phyloP scores from a whole-genome alignment of 30 jellyfish, hydroid and myxozoan species.

The Aurelia sp. region DNA sequence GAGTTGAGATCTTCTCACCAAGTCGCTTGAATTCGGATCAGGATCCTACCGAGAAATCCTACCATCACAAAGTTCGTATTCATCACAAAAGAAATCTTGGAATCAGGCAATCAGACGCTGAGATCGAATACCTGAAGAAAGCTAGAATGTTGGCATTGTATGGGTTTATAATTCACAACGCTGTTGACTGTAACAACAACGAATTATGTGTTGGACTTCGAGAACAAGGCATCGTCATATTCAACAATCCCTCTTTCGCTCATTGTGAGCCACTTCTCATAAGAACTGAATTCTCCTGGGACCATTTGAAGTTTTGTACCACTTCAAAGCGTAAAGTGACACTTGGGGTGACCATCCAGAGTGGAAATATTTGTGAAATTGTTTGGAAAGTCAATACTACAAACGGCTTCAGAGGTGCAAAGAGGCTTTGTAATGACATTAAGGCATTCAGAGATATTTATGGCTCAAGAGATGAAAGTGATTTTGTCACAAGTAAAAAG shows the following conservation, averaged over 20 bases:
- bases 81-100: conserved; percentile 54
- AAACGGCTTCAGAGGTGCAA: conserved; percentile 62
- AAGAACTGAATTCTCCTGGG: conserved; percentile 57
- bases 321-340: conserved; percentile 43
- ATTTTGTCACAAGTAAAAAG: conserved; percentile 46
- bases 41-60: conserved; percentile 33
- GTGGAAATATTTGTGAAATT: conserved; percentile 33
- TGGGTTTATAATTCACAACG: conserved; percentile 57
- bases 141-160: conserved; percentile 49
- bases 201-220: conserved; percentile 55
- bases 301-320: conserved; percentile 46
- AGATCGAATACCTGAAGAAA: conserved; percentile 24
- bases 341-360: conserved; percentile 54
- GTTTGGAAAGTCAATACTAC: conserved; percentile 54
- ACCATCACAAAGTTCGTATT: conserved; percentile 40
- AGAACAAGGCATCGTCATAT: conserved; percentile 56
- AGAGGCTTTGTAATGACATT: conserved; percentile 53
- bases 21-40: conserved; percentile 58
- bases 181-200: conserved; percentile 23
- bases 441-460: conserved; percentile 60
- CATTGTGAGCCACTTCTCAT: conserved; percentile 29
- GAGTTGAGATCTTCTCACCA: conserved; percentile 65
- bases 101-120: conserved; percentile 47
- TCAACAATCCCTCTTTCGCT: conserved; percentile 52
- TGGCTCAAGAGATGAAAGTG: conserved; percentile 65